phyloP scores from a whole-genome alignment of 2,797 vertebrate species.

The Anniella stebbinsi region DNA sequence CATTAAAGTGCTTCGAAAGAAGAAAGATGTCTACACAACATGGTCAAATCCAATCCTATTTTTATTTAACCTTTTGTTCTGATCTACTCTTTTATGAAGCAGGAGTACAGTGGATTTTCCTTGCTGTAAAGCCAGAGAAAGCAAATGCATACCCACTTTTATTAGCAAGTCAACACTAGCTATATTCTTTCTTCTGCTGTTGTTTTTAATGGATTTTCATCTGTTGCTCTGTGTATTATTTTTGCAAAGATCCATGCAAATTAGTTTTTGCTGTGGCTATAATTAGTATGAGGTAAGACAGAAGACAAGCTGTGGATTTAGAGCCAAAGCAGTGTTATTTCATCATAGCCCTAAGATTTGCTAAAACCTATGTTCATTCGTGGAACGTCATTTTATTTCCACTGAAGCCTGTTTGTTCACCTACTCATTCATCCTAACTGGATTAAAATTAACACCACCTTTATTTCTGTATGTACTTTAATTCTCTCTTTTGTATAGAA shows the following conservation, averaged over 20 bases:
- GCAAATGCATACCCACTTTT: neutral
- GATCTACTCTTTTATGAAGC: neutral
- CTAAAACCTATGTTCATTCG: conserved; percentile 23
- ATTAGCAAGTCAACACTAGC: conserved; percentile 49
- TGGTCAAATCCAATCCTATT: neutral
- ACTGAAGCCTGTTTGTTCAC: conserved; percentile 58
- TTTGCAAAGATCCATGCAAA: conserved; percentile 33
- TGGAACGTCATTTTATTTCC: conserved; percentile 37
- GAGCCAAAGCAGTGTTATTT: conserved; percentile 55
- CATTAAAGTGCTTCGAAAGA: neutral
- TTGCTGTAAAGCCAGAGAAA: neutral
- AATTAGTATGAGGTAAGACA: conserved; percentile 49
- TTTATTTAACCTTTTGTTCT: neutral
- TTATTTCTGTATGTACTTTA: conserved; percentile 18
- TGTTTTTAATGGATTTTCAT: conserved; percentile 56
- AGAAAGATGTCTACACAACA: neutral
- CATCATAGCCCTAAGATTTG: conserved; percentile 4
- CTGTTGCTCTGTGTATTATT: conserved; percentile 39
- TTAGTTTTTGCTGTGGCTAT: conserved; percentile 48
- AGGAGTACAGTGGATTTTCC: neutral
- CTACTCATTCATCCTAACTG: conserved; percentile 57
- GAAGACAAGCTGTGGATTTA: conserved; percentile 49
- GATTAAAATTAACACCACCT: conserved; percentile 62
- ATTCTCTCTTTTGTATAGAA: neutral
- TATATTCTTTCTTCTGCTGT: conserved; percentile 34